Base-by-base conservation (phyloP, 2,797 vertebrate genomes). In the Ctenochaetus hawaiiensis region DNA sequence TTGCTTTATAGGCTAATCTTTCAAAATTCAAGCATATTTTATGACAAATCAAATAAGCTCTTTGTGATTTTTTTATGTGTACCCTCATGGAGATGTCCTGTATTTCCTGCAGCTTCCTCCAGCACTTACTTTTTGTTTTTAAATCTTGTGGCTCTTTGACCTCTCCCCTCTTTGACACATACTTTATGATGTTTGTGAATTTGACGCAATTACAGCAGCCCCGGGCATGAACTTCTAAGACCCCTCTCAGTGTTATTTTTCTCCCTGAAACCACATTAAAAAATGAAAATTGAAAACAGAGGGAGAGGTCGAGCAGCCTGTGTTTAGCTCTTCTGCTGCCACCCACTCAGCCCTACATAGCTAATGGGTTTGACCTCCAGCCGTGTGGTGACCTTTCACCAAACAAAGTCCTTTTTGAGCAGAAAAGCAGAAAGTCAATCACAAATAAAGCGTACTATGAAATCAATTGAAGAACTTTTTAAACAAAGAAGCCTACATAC, bases 281-380 rank as follows among this genome's bases (percentile, higher is more conserved):
- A 67, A 62, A 53, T n/a, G 43, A 0, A 62, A 62, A 65, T 10
- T 30, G 39, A 69, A 75, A 81, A 53, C 26, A 37, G 57, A 69
- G 11, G 17, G 6, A 34, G 41, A 54, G 14, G 37, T 67, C 5
- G 9, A 39, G 34, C 14, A n/a, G 11, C 58, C 39, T 52, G 18
- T 72, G 48, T 18, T 72, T 41, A 26, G 47, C 43, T 66, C 51
- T 18, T 71, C 26, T 72, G n/a, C 45, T 60, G 23, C 73, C 77
- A 43, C 83, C 78, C 77, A 80, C 86, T 76, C 81, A 37, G 37
- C 70, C 44, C 47, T 22, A 34, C 14, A 12, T 51, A 63, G 41
- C 56, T 67, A 16, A 65, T 56, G 60, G 62, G 22, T 77, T 80
- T 86, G 63, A 86, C 65, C 65, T 67, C 44, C n/a, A 71, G 49